Base-by-base conservation (phyloP, 2,888 invertebrate species). In the Amiota communis region DNA sequence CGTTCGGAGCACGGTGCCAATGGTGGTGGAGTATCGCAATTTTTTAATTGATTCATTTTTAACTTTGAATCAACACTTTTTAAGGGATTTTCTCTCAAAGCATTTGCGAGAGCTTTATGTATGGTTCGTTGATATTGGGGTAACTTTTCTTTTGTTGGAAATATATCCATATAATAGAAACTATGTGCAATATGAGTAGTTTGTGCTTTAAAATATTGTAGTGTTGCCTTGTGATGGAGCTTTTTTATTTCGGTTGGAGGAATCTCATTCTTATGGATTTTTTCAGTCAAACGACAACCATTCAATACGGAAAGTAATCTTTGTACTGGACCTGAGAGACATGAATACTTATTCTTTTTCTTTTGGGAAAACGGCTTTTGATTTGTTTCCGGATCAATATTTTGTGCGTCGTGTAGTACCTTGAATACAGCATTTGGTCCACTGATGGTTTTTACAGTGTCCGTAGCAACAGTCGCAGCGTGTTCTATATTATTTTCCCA, bases 101-200 rank as follows among this genome's bases (percentile, higher is more conserved):
- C 36, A 36, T 36, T 36, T 36, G 36, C 2, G 4, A 36, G 36
- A 17, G 59, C 59, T 3, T 10, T 59, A 11, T 20, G 3, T 59
- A 59, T 59, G 59, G 20, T 20, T 36, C 8, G 36, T 6, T 36
- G 4, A 36, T 36, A n/a, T 11, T 17, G 11, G 17, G 10, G 59
- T 17, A 0, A 1, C 0, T 47, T 15, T 4, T 15, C 9, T 3
- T 48, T n/a, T 17, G 48, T 65, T 15, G 47, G 65, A 10, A 65
- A 65, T 8, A 65, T 48, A 17, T 20, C 15, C 48, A 48, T 65
- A 17, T 46, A 65, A 13, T 65, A 15, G n/a, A 65, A 49, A 11
- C n/a, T 15, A 46, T 48, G 49, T 2, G 65, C 48, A 15, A 10
- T 15, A 11, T 49, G 17, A 11, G 17, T 2, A 1, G 48, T 65